Conservation (phyloP, 2,113 vertebrate genomes). For the Meriones unguiculatus region DNA sequence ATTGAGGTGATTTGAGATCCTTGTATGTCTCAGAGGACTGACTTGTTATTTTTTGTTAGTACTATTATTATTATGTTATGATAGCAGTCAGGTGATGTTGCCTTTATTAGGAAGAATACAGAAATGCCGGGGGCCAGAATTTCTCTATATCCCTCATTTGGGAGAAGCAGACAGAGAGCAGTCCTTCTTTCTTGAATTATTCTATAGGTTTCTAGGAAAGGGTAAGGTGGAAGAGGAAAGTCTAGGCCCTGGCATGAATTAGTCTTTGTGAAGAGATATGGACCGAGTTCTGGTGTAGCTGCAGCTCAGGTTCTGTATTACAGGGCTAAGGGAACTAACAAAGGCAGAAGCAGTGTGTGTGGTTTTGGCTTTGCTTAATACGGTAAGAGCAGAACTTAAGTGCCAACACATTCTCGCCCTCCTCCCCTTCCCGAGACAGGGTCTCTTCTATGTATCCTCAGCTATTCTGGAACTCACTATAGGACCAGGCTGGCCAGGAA, state of each 20-base stretch:
- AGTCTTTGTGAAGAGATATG: neutral
- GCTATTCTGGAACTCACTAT: neutral
- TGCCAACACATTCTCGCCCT: neutral
- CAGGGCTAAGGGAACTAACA: neutral
- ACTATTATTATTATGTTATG: slow-evolving; percentile 32
- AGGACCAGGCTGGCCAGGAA: neutral
- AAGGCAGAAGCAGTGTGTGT: neutral
- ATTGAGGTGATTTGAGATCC: slow-evolving; percentile 45
- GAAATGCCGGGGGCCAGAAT: slow-evolving; percentile 16
- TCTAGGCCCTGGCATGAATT: neutral
- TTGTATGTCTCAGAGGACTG: slow-evolving; percentile 26
- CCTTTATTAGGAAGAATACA: slow-evolving; percentile 51
- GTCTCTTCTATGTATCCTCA: too few species aligned
- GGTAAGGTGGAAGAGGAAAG: neutral
- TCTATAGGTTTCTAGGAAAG: neutral
- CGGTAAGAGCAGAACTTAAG: neutral
- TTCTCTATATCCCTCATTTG: slow-evolving; percentile 40
- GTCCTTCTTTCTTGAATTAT: neutral
- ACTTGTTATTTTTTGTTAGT: slow-evolving; percentile 24
- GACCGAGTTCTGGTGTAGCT: neutral
- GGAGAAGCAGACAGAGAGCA: slow-evolving; percentile 11
- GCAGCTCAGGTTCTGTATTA: neutral
- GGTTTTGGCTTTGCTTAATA: neutral
- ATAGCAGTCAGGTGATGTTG: neutral
- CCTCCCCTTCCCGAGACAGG: too few species aligned